These are phyloP conservation scores for Corythaeola cristata DNA, from an alignment of 2,113 vertebrate species.

Conservation along the genomic window DNA sequence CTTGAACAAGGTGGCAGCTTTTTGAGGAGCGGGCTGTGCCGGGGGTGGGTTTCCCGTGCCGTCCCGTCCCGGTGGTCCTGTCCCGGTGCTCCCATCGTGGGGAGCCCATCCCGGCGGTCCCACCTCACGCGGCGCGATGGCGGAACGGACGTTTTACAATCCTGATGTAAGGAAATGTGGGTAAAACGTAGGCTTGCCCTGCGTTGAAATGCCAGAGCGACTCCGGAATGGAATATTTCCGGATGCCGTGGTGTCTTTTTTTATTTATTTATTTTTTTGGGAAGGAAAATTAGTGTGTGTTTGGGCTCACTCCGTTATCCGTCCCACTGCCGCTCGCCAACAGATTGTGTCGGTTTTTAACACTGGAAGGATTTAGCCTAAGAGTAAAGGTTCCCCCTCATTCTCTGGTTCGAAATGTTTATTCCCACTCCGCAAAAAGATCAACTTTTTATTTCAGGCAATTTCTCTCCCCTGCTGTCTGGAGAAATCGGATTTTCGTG, in stretches of 20 bases:
- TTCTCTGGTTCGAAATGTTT: not conserved
- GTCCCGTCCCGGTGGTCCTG: too few relatives aligned
- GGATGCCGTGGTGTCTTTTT: rapidly evolving
- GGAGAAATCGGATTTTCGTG: not conserved
- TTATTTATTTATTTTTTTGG: too few relatives aligned
- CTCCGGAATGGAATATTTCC: not conserved
- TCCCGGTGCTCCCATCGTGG: too few relatives aligned
- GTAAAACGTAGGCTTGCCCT: rapidly evolving
- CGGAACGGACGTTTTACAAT: not conserved
- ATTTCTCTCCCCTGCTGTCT: not conserved
- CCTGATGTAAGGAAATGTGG: rapidly evolving
- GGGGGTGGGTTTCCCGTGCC: rapidly evolving
- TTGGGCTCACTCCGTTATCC: not conserved
- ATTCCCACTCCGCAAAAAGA: not conserved
- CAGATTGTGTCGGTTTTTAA: too few relatives aligned
- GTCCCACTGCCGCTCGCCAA: not conserved
- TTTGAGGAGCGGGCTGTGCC: not conserved
- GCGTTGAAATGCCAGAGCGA: not conserved
- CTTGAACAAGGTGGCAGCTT: too few relatives aligned
- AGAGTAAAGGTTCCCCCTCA: not conserved
- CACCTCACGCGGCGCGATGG: too few relatives aligned
- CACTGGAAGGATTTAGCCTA: not conserved
- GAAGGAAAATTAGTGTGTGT: not conserved
- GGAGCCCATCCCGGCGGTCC: too few relatives aligned
- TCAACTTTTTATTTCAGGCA: too few relatives aligned